phyloP scores from a whole-genome alignment of 1,140 invertebrate species.

The Drosophila biarmipes region DNA sequence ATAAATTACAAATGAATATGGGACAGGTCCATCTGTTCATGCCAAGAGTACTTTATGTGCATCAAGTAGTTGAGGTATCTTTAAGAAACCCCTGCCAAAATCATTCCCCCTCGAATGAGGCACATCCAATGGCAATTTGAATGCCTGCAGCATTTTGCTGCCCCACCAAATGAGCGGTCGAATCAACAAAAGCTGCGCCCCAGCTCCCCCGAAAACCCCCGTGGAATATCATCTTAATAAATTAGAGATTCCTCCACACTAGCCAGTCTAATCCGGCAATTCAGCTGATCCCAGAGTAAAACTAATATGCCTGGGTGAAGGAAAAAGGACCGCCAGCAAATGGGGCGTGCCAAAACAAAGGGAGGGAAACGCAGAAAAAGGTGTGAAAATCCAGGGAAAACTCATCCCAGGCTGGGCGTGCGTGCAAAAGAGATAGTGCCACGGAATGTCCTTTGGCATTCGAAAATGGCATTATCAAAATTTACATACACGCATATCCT shows the following conservation, averaged over 20 bases:
- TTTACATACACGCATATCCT: constrained; percentile 80
- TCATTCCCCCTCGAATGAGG: neutral
- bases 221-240: constrained; percentile 28
- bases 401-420: constrained; percentile 19
- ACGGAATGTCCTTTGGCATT: constrained; percentile 54
- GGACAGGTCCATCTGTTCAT: no score
- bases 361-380: constrained; percentile 16
- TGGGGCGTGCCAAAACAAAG: constrained; percentile 32
- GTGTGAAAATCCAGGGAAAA: constrained; percentile 51
- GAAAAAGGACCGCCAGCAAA: constrained; percentile 13
- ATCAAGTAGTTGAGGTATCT: neutral
- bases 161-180: constrained; percentile 1
- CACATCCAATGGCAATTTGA: constrained; percentile 2
- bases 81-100: neutral
- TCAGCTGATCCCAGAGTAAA: constrained; percentile 46
- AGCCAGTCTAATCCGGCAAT: constrained; percentile 26
- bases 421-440: neutral
- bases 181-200: neutral
- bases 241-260: constrained; percentile 15
- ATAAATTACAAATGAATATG: no score
- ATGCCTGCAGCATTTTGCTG: neutral
- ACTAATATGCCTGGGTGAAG: constrained; percentile 30
- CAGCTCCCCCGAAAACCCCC: neutral
- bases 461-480: constrained; percentile 80
- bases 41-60: no score